phyloP scores from a whole-genome alignment of 2,797 vertebrate species.

The Pygocentrus nattereri region DNA sequence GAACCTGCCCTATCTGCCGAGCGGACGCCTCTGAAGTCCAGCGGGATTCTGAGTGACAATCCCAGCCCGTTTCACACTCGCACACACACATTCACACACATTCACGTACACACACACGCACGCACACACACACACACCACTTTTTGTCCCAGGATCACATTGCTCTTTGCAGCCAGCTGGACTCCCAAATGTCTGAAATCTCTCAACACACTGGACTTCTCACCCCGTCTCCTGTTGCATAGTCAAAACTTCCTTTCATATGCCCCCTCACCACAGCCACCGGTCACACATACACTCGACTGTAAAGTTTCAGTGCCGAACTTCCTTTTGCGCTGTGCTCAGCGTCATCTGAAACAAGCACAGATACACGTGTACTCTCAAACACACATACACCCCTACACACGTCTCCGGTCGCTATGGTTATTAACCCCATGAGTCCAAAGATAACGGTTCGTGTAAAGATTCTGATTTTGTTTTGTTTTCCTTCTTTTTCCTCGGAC shows the following conservation, averaged over 20 bases:
- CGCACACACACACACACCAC: constrained; percentile 4
- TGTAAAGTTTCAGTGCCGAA: constrained; percentile 36
- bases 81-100: constrained; percentile 59
- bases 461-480: constrained; percentile 37
- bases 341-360: constrained; percentile 20
- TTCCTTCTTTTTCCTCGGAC: neutral
- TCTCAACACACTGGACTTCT: constrained; percentile 41
- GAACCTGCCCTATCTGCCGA: constrained; percentile 96
- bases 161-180: constrained; percentile 5
- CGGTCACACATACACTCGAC: constrained; percentile 29
- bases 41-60: constrained; percentile 94
- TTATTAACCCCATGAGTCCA: constrained; percentile 67
- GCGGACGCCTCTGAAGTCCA: constrained; percentile 96
- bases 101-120: constrained; percentile 44
- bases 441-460: constrained; percentile 66
- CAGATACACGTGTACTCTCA: constrained; percentile 53
- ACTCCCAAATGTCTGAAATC: constrained; percentile 21
- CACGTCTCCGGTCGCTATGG: constrained; percentile 50
- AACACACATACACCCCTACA: constrained; percentile 64
- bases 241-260: constrained; percentile 34
- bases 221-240: constrained; percentile 28
- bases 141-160: constrained; percentile 10
- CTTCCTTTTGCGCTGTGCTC: constrained; percentile 19
- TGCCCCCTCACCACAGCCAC: neutral
- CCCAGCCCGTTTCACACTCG: constrained; percentile 25